Base-by-base conservation (phyloP, 2,888 invertebrate genomes). In the Galerucella pusilla region DNA sequence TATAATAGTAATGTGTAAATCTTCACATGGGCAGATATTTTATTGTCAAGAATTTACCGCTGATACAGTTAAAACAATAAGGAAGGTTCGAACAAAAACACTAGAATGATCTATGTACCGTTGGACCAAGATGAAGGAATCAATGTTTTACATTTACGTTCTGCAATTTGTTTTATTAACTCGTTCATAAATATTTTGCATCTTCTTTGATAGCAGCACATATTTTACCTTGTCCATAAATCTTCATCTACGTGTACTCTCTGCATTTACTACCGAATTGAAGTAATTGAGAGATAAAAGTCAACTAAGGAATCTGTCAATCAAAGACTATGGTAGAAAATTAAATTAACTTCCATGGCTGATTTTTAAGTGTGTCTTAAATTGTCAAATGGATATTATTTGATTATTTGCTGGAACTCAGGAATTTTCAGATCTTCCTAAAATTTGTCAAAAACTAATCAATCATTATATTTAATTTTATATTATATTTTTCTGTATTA, bases 41-140 rank as follows among this genome's bases (percentile, higher is more conserved):
- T 70, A 69, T 69, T 57, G 71, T 65, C 63, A 65, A 49, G 63
- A 46, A 71, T 64, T 63, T 64, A 66, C 46, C 57, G 12, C 10
- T 59, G 71, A 60, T 67, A 72, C 72, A 72, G 67, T 72, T 72
- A 61, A 61, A 72, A 66, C 67, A 67, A 72, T 72, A 67, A 67
- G 67, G 72, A 72, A 72, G 66, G 45, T 59, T 35, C 42, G 2
- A 28, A 57, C 57, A 68, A 57, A 20, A 49, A 61, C 14, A 14
- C 9, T 16, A 16, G 9, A 57, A 57, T 45, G 46, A 10, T 9
- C 46, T 46, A 46, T 46, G 35, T 35, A 61, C 61, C 61, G 61
- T 61, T 61, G 5, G 35, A 35, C 61, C 10, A 35, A 35, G 35
- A 35, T 35, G 35, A 35, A 42, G 35, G 35, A 42, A 60, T 60